Conservation (phyloP, 2,113 vertebrate species). For the Lathamus discolor region DNA sequence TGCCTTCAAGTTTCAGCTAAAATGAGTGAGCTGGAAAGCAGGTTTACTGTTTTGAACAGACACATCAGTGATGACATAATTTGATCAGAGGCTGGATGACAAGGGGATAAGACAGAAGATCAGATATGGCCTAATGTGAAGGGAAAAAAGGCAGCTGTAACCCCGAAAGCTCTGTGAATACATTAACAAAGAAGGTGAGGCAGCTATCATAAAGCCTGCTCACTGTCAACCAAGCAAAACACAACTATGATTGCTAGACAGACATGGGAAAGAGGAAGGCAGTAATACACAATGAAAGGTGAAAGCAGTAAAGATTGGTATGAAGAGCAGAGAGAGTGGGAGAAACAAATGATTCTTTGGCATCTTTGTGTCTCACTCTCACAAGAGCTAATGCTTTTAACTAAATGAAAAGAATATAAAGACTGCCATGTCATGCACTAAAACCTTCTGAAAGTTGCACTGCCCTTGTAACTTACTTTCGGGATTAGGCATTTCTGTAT, state of each 20-base stretch:
- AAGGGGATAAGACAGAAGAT: neutral
- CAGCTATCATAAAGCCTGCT: neutral
- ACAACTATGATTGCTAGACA: neutral
- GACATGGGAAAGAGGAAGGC: neutral
- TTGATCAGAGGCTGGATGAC: neutral
- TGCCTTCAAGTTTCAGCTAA: neutral
- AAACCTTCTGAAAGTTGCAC: neutral
- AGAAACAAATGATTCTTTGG: neutral
- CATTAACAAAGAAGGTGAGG: neutral
- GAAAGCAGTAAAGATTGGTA: neutral
- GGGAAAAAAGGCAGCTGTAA: neutral
- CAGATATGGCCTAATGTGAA: neutral
- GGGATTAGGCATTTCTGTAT: neutral
- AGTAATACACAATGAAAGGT: neutral
- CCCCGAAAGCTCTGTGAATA: neutral
- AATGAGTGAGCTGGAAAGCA: fast-evolving
- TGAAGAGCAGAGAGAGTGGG: neutral
- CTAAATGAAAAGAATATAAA: neutral
- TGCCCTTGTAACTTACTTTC: neutral
- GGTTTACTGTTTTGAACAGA: neutral
- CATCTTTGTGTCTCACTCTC: neutral
- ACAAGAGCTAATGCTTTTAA: neutral
- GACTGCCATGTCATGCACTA: neutral
- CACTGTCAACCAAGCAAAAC: neutral
- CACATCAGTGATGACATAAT: fast-evolving